Evolutionary conservation across 1,140 invertebrate genomes (phyloP), one percentile per base, ranked within the genome.

Genomic region (Rhyzopertha dominica): DNA sequence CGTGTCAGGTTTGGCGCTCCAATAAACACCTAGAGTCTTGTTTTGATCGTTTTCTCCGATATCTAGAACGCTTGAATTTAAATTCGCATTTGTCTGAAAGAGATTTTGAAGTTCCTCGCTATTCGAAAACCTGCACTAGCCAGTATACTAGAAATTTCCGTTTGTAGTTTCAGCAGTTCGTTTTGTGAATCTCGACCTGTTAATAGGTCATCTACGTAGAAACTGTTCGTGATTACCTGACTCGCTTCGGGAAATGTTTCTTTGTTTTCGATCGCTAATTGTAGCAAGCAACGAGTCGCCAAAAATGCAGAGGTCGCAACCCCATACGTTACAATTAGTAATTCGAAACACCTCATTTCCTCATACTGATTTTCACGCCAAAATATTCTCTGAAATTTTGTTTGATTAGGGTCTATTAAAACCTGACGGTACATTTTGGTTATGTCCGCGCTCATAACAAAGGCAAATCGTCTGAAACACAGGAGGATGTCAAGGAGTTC

Each of bases 71-170:
- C n/a, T n/a, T n/a, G n/a, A n/a, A n/a, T n/a, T n/a, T n/a, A n/a
- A n/a, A n/a, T n/a, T n/a, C n/a, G n/a, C n/a, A n/a, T n/a, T n/a
- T n/a, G n/a, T n/a, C n/a, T n/a, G n/a, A n/a, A n/a, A n/a, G n/a
- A n/a, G n/a, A n/a, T n/a, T n/a, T n/a, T n/a, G n/a, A n/a, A n/a
- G n/a, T n/a, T n/a, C n/a, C n/a, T n/a, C n/a, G n/a, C n/a, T n/a
- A n/a, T n/a, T n/a, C n/a, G n/a, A n/a, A n/a, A n/a, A n/a, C n/a
- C n/a, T n/a, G n/a, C n/a, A n/a, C n/a, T n/a, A n/a, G n/a, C n/a
- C n/a, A n/a, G n/a, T n/a, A n/a, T 40, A 66, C 66, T 1, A 63
- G 58, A 3, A 54, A 36, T 63, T 67, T 66, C 45, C 67, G 62
- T 14, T n/a, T n/a, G n/a, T n/a, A n/a, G n/a, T n/a, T 17, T 4